A percentile compares a stretch with the other conserved stretches of the same genome.
phyloP scores from a whole-genome alignment of 2,113 vertebrate genomes.

The Actinemys pallida region DNA sequence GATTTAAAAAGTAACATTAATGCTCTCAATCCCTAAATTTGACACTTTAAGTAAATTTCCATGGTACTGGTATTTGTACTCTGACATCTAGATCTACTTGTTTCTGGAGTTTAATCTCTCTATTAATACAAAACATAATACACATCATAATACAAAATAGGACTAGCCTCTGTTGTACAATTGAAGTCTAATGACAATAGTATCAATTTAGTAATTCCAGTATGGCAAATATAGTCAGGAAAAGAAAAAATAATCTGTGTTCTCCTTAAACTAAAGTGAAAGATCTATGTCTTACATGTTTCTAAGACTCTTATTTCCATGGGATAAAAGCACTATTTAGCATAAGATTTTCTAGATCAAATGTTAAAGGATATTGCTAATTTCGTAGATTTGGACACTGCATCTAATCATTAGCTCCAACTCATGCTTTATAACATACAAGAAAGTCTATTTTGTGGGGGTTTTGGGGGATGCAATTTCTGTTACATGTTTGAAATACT shows the following conservation, averaged over 20 bases:
- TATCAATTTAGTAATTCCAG: not conserved
- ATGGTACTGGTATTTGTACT: not conserved
- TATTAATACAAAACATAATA: too few species aligned
- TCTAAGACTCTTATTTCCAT: not conserved
- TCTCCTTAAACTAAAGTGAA: not conserved
- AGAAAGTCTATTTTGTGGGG: not conserved
- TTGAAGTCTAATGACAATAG: not conserved
- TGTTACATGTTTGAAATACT: not conserved
- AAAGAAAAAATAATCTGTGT: not conserved
- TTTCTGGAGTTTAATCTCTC: not conserved
- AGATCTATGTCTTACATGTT: not conserved
- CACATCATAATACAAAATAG: not conserved
- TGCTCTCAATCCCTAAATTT: not conserved
- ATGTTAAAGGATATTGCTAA: not conserved
- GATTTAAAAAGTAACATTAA: not conserved
- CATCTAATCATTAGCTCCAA: not conserved
- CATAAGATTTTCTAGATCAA: not conserved
- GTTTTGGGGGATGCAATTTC: not conserved
- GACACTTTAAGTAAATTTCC: not conserved
- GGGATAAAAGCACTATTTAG: not conserved
- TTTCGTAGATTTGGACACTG: not conserved
- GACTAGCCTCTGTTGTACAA: not conserved
- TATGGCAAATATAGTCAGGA: not conserved
- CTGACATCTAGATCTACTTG: not conserved
- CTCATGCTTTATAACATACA: not conserved